Evolutionary conservation across 2,113 vertebrate genomes (phyloP).

Genomic region (Phodopus roborovskii): DNA sequence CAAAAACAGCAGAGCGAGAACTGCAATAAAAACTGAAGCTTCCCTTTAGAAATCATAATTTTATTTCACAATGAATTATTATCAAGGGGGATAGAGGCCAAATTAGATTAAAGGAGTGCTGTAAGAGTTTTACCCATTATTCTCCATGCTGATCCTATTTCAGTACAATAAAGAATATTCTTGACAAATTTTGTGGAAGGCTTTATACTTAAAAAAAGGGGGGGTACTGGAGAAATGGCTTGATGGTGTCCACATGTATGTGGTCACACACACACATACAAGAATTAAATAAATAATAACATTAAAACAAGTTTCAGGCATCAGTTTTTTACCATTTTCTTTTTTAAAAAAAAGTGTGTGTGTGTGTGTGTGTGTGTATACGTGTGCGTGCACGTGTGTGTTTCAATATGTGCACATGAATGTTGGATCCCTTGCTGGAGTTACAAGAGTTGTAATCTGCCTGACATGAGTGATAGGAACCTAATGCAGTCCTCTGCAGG

Average conservation of each 20-base stretch:
- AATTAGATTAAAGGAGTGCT: background rate
- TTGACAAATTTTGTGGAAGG: background rate
- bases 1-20: background rate
- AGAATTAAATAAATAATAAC: background rate
- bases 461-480: background rate
- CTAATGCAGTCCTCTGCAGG: background rate
- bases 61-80: background rate
- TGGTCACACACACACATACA: background rate
- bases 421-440: background rate
- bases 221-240: background rate
- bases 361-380: background rate
- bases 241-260: background rate
- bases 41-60: background rate
- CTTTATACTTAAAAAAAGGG: background rate
- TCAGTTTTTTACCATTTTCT: background rate
- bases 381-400: background rate
- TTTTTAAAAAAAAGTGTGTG: background rate
- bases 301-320: background rate
- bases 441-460: background rate
- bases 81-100: background rate
- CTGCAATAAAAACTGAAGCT: background rate
- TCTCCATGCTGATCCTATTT: background rate
- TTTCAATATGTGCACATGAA: background rate
- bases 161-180: background rate
- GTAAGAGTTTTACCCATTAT: background rate